Evolutionary conservation across 2,888 invertebrate species (phyloP), one percentile per base, ranked within the genome.

Genomic region (Pogonocherus hispidulus): DNA sequence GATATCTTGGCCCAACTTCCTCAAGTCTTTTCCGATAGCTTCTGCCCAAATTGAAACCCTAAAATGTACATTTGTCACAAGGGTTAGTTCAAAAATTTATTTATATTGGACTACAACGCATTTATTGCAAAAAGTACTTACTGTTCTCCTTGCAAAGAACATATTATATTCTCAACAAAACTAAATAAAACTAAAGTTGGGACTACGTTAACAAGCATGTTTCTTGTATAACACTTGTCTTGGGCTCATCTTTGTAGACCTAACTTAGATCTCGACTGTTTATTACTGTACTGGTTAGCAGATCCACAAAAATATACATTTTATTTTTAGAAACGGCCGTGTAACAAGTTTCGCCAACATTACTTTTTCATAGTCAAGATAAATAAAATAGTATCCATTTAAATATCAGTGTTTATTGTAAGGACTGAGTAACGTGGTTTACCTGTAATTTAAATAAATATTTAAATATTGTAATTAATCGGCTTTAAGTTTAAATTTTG

Each of bases 31-130:
- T 32, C 96, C 95, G 69, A 96, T 89, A 67, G 88, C 88, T 72
- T 91, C 88, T 19, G 95, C 94, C 95, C 95, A 95, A 86, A 89
- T 89, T 81, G 90, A 90, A 52, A 96, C 92, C 71, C 95, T 95
- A 85, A n/a, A 86, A 85, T 14, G 49, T 16, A 20, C 9, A 8
- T 66, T 56, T 56, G 49, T 27, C 20, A 37, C 23, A n/a, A 6
- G 9, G 2, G n/a, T 49, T 49, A 1, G 19, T 3, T 19, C 16
- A 47, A 47, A n/a, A 41, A 3, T 41, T n/a, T 41, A 11, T 14
- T 41, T 41, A 41, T 6, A n/a, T 41, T n/a, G 9, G 11, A 5
- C 9, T 3, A 14, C n/a, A 14, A 9, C 2, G 8, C 16, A 18
- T n/a, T 8, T 20, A 49, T 2, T 8, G 22, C 41, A 14, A 46